Conservation (phyloP, 23 tunicate species). For the Ascidia mentula region DNA sequence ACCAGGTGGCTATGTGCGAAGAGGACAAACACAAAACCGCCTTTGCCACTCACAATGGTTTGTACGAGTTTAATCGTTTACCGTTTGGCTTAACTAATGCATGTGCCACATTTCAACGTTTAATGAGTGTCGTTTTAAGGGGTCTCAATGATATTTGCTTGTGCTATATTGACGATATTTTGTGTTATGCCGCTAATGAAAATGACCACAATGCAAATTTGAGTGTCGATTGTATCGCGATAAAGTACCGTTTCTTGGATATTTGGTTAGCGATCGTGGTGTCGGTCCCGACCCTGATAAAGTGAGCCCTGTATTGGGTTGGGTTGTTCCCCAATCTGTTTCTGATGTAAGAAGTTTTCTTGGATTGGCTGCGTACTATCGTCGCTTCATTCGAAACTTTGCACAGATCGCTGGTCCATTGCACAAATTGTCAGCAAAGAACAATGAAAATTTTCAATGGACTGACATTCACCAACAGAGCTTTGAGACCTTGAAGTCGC, state of each 20-base stretch:
- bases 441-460: not conserved
- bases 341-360: no score
- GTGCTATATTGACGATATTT: not conserved
- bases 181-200: not conserved
- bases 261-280: not conserved
- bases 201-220: not conserved
- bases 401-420: not conserved
- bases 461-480: no score
- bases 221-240: not conserved
- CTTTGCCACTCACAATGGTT: slow-evolving; percentile 12
- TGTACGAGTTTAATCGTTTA: slow-evolving; percentile 12
- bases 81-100: slow-evolving; percentile 12
- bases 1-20: not conserved
- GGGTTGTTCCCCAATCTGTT: not conserved
- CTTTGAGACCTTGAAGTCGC: not conserved
- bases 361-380: slow-evolving; percentile 9
- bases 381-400: not conserved
- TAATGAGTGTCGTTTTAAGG: not conserved
- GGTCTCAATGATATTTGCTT: not conserved
- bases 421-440: not conserved
- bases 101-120: not conserved
- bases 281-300: not conserved
- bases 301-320: not conserved
- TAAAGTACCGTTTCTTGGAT: not conserved
- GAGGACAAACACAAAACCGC: slow-evolving; percentile 5